Evolutionary conservation across 2,888 invertebrate species (phyloP).

Genomic region (Ophraella communa): DNA sequence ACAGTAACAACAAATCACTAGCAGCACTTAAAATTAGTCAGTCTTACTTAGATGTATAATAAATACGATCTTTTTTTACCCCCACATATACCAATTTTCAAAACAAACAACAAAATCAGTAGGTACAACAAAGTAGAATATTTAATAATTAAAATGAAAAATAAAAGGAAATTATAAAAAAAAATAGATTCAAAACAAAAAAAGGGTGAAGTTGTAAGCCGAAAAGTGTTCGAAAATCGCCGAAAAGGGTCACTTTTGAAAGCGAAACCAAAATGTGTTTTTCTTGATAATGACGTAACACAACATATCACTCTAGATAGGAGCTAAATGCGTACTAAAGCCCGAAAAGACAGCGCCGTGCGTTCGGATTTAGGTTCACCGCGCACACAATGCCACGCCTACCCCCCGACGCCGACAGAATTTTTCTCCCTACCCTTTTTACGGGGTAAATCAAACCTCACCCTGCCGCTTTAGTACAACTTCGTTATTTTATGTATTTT

Average conservation of each 20-base stretch:
- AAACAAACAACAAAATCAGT: slow-evolving; percentile 23
- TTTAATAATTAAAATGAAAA: slow-evolving; percentile 24
- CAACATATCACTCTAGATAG: slow-evolving; percentile 62
- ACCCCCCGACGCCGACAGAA: slow-evolving; percentile 49
- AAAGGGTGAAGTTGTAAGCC: slow-evolving; percentile 18
- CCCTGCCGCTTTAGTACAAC: not conserved
- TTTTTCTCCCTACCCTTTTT: slow-evolving; percentile 20
- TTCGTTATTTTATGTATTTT: slow-evolving; percentile 20
- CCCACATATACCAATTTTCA: slow-evolving; percentile 37
- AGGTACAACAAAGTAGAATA: slow-evolving; percentile 23
- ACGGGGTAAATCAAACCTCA: slow-evolving; percentile 11
- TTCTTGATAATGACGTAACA: slow-evolving; percentile 61
- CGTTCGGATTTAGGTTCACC: slow-evolving; percentile 57
- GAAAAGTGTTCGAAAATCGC: slow-evolving; percentile 47
- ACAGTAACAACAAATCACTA: slow-evolving; percentile 39
- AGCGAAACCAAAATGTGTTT: slow-evolving; percentile 61
- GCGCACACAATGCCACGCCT: slow-evolving; percentile 60
- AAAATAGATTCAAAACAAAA: slow-evolving; percentile 23
- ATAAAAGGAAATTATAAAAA: slow-evolving; percentile 40
- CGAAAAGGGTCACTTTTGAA: slow-evolving; percentile 60
- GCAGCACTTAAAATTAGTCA: slow-evolving; percentile 53
- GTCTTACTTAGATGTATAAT: slow-evolving; percentile 46
- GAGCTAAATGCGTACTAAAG: slow-evolving; percentile 61
- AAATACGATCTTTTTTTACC: slow-evolving; percentile 20
- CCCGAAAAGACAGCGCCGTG: slow-evolving; percentile 57